Evolutionary conservation across 2,888 invertebrate species (phyloP), one percentile per base, ranked within the genome.

Genomic region (Trichogramma evanescens): DNA sequence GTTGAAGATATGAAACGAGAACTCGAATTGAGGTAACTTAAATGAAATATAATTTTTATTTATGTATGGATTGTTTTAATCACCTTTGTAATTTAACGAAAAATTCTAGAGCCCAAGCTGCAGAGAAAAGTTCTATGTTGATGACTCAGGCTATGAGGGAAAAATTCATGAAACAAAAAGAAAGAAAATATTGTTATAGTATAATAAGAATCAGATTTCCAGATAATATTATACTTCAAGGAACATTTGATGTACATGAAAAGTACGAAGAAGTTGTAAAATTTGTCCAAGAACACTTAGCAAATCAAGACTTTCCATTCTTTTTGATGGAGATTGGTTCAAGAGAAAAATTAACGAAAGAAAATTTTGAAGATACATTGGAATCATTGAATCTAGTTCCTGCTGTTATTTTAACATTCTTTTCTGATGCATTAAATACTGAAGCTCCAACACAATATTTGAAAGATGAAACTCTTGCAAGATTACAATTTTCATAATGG

Each of bases 111-210:
- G 73, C 83, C 10, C 91, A 93, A 76, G 86, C 86, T 2, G 83
- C 89, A 45, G 95, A 95, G 73, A 88, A 83, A 70, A 86, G 88
- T 71, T 86, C 91, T 74, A 88, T 92, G 81, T 80, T 98, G 6
- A 83, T 93, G 70, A 97, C 97, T 0, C 95, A 94, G 76, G 95
- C 94, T 3, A 97, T 97, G 95, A 80, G 95, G 38, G 95, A 96
- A 72, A 89, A 90, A 65, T 94, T 96, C 64, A 93, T 93, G 72
- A 78, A 87, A 63, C 80, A 89, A 55, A 90, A 89, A 71, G 83
- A 90, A 74, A 83, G 89, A 58, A 89, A 89, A 77, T 95, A 94
- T 76, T 88, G 88, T 73, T 97, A 89, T 76, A 86, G 91, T 3
- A 80, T 96, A 54, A 87, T 97, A 60, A 81, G 96, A 67, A 81